Evolutionary conservation across 1,140 invertebrate genomes (phyloP).

Genomic region (Campoletis sonorensis): DNA sequence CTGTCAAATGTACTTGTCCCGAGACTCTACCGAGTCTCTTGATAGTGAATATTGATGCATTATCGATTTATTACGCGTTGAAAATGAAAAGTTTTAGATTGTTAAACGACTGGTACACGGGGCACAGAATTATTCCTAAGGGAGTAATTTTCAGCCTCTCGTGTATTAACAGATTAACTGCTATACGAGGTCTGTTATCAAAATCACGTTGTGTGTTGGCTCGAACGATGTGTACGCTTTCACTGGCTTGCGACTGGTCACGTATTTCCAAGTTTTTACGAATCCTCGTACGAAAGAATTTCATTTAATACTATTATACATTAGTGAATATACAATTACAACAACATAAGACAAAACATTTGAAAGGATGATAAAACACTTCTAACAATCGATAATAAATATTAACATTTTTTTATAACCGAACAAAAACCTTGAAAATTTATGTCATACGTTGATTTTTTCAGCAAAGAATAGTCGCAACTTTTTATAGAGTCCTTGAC

Average conservation of each 20-base stretch:
- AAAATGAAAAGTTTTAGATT: conserved; percentile 6
- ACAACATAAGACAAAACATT: too few species aligned
- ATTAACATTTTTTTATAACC: too few species aligned
- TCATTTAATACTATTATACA: too few species aligned
- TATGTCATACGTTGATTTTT: too few species aligned
- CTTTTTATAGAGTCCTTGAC: not conserved
- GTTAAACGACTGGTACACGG: not conserved
- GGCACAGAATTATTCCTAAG: conserved; percentile 4
- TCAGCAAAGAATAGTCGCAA: not conserved
- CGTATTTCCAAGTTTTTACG: not conserved
- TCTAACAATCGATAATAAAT: too few species aligned
- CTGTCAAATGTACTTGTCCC: too few species aligned
- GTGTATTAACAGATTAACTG: conserved; percentile 7
- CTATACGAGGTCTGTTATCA: not conserved
- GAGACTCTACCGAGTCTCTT: too few species aligned
- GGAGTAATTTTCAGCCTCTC: conserved; percentile 2
- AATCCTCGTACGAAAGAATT: not conserved
- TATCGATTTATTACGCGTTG: not conserved
- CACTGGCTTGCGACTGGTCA: not conserved
- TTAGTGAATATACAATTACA: too few species aligned
- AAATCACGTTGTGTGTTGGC: not conserved
- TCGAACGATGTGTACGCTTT: conserved; percentile 4
- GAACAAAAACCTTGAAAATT: too few species aligned
- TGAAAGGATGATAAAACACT: too few species aligned
- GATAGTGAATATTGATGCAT: not conserved